Base-by-base conservation (phyloP, 2,888 invertebrate genomes). In the Carabus problematicus region DNA sequence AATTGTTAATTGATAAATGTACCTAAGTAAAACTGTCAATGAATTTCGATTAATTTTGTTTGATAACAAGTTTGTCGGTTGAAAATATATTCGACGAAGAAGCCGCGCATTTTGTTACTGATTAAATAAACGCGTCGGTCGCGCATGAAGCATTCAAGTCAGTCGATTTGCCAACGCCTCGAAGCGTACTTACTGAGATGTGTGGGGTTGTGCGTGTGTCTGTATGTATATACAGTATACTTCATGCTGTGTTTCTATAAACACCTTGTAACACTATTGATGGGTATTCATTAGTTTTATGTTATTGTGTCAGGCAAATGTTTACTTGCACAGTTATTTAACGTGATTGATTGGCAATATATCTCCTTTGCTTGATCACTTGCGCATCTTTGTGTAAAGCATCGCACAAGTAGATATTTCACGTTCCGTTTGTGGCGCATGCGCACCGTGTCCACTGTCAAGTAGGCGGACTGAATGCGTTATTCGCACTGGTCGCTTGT, bases 391-490 rank as follows among this genome's bases (percentile, higher is more conserved):
- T 42, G 14, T 12, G 59, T 60, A 1, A 60, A 18, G 6, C 9
- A 52, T 52, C 18, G 52, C 1, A n/a, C n/a, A 45, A 14, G 52
- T 18, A 52, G 52, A 29, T 18, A 52, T 47, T 47, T 7, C 29
- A 6, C 29, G 47, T 43, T 43, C 43, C 12, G 47, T n/a, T 47
- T 7, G 16, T 47, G 47, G 52, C 16, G 6, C 18, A 14, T 16
- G 52, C 7, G 29, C 40, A 39, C 11, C 40, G 9, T 56, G 12
- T 52, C 9, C 52, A 18, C 3, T 16, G n/a, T 42, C 18, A 59
- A 59, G 61, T 61, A 61, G 61, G 61, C 61, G 61, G 61, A 61
- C 61, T 61, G 61, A n/a, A n/a, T n/a, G n/a, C n/a, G n/a, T n/a
- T n/a, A n/a, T n/a, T n/a, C n/a, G n/a, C n/a, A n/a, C n/a, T n/a